Conservation (phyloP, 2,888 invertebrate genomes). For the Clitarchus hookeri region DNA sequence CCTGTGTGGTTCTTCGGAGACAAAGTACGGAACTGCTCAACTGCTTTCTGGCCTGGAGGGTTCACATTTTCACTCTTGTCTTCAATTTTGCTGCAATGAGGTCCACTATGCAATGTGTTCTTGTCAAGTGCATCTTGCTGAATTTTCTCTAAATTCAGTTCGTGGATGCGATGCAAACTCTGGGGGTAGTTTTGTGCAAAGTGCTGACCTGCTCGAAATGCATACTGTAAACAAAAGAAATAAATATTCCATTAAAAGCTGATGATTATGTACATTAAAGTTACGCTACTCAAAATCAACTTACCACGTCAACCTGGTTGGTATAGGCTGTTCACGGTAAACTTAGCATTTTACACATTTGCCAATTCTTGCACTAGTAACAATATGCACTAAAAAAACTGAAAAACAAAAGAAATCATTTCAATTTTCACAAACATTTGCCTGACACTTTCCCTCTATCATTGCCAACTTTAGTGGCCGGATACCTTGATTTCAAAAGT, state of each 20-base stretch:
- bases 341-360: no score
- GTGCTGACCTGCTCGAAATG: conserved; percentile 66
- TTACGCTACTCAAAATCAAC: no score
- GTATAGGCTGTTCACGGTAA: no score
- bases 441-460: no score
- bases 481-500: neutral
- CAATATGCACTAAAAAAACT: no score
- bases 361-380: no score
- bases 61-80: neutral
- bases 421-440: no score
- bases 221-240: conserved; percentile 51
- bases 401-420: no score
- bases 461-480: no score
- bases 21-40: neutral
- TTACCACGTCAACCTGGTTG: no score
- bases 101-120: neutral
- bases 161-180: conserved; percentile 50
- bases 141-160: conserved; percentile 6
- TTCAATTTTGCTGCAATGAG: conserved; percentile 17
- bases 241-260: neutral
- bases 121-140: neutral
- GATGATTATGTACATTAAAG: neutral
- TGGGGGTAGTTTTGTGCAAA: conserved; percentile 70
- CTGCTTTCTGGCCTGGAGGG: neutral
- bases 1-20: no score